Percentiles rank a stretch among this genome's conserved stretches.
Conservation (phyloP, 1,140 invertebrate genomes). For the Magallana ariakensis region DNA sequence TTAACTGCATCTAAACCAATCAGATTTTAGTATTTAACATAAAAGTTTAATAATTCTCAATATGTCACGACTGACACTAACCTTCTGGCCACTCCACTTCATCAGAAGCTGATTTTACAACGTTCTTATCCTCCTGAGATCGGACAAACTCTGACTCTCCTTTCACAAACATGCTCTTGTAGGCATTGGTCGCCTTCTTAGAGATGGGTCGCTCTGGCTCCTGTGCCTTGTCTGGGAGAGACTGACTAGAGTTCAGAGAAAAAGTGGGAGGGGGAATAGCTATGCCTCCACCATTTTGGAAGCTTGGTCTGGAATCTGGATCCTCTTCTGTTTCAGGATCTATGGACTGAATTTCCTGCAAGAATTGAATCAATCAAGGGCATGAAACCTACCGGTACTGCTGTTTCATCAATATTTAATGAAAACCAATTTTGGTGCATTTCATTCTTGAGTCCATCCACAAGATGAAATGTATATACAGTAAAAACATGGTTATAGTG, state of each 20-base stretch:
- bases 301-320: conserved; percentile 43
- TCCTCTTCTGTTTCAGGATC: conserved; percentile 35
- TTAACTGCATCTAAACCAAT: no score
- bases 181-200: conserved; percentile 45
- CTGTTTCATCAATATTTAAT: no score
- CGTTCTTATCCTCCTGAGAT: conserved; percentile 47
- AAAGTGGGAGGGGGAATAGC: conserved; percentile 51
- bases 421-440: no score
- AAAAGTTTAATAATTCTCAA: no score
- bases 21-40: no score
- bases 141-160: conserved; percentile 70
- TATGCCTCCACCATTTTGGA: conserved; percentile 37
- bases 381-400: no score
- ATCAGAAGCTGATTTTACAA: conserved; percentile 32
- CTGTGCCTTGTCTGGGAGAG: conserved; percentile 11
- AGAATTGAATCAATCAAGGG: background rate
- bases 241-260: conserved; percentile 45
- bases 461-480: no score
- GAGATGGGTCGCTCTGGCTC: background rate
- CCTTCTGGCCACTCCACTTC: conserved; percentile 70
- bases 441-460: no score
- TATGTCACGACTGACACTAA: conserved; percentile 15
- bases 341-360: conserved; percentile 29
- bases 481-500: no score
- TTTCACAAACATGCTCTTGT: conserved; percentile 75